Base-by-base conservation (phyloP, 2,797 vertebrate genomes). In the Gallinago stenura region DNA sequence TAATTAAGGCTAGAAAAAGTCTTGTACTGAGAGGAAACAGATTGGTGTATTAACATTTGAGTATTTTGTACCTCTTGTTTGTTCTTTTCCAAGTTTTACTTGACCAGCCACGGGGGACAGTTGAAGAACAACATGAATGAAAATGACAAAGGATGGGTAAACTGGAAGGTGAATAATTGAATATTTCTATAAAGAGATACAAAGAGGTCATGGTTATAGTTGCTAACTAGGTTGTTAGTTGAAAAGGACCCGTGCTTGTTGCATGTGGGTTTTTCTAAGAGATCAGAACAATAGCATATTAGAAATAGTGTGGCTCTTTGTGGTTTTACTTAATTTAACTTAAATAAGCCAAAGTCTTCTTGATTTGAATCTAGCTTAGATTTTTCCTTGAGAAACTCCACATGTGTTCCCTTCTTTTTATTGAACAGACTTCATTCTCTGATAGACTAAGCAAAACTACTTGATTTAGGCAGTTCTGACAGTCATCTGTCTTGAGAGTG, bases 141-240 rank as follows among this genome's bases (percentile, higher is more conserved):
- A 93, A 99, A 98, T 90, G 99, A 99, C 97, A 99, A 98, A 98
- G 99, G 99, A 97, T 99, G 99, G 99, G 98, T 99, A 18, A 99
- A 99, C 97, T 99, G 99, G 99, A 99, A 99, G 99, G 99, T 99
- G 97, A 97, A 21, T 95, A 90, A 70, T 45, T 50, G n/a, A 54
- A 10, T 82, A 11, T 72, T 88, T 94, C 66, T 81, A 14, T 75
- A 53, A 61, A 50, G 80, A 73, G 10, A 22, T 13, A n/a, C 60
- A 53, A 86, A 77, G 11, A 39, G 62, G 7, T 37, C 16, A 30
- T 57, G 28, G 54, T 48, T 76, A 31, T 43, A 31, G 14, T 41
- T 82, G 58, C 64, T 87, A 43, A 25, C 18, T 53, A 15, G 77
- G 12, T 60, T 56, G 20, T 69, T 69, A 60, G 19, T 18, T 83